These are phyloP conservation scores for Anthrax anthrax DNA, from an alignment of 2,888 invertebrate genomes.

Conservation along the genomic window DNA sequence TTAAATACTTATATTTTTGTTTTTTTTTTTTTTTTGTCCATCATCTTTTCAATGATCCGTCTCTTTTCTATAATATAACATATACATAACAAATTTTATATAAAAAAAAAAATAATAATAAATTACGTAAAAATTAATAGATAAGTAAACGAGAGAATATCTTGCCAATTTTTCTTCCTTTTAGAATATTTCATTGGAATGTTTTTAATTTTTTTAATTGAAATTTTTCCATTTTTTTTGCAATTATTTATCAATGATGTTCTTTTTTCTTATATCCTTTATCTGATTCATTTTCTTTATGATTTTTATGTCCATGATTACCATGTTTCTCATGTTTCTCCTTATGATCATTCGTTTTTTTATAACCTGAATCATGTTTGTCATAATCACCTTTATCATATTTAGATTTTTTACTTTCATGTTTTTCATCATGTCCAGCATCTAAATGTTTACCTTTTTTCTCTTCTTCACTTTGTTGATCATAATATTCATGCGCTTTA, in stretches of 20 bases:
- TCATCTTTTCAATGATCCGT: no score
- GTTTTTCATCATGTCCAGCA: conserved; percentile 55
- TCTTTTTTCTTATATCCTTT: background rate
- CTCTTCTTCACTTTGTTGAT: conserved; percentile 55
- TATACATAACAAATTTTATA: background rate
- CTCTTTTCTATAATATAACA: no score
- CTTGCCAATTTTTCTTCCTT: no score
- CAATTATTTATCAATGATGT: no score
- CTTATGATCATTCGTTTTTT: conserved; percentile 57
- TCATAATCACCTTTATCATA: conserved; percentile 62
- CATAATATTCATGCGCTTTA: conserved; percentile 55
- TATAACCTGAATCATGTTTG: conserved; percentile 58
- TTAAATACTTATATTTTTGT: no score
- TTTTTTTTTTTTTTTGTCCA: no score
- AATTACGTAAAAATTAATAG: background rate
- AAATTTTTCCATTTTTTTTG: no score
- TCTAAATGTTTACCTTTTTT: conserved; percentile 64
- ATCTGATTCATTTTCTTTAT: background rate
- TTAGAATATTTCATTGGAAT: no score
- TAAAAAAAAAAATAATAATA: background rate
- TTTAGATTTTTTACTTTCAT: conserved; percentile 60
- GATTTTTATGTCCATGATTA: conserved; percentile 54
- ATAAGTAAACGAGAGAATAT: no score
- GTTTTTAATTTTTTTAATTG: no score
- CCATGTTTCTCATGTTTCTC: conserved; percentile 56